Base-by-base conservation (phyloP, 2,797 vertebrate genomes). In the Chrosomus eos region DNA sequence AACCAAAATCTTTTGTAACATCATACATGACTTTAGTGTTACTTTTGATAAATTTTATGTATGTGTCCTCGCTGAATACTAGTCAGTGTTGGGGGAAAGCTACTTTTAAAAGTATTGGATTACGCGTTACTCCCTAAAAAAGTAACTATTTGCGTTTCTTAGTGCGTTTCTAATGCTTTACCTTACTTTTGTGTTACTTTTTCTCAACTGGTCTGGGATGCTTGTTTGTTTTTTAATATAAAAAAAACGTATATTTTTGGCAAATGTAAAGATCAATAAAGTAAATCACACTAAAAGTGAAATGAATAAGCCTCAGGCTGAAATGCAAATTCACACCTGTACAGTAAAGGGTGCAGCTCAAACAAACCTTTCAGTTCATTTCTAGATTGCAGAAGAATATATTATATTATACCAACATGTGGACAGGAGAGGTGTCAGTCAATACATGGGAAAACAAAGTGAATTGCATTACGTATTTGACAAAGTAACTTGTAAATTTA, bases 231-330 rank as follows among this genome's bases (percentile, higher is more conserved):
- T 23, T 55, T 55, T 23, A 55, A 53, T 21, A 21, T 21, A 1
- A n/a, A 58, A 23, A 23, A 55, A 55, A 9, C 0, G 0, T 23
- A 9, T 1, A 23, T 10, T 58, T 58, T 4, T 58, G 55, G 0
- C 55, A 58, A 58, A 58, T 58, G 55, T 58, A n/a, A n/a, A 58
- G 55, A 23, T 5, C 23, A 3, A 9, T 58, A n/a, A n/a, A n/a
- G n/a, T n/a, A n/a, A n/a, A n/a, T 58, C 55, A n/a, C 55, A 58
- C 55, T 23, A n/a, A n/a, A 13, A 58, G 53, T 58, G 8, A 58
- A 58, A n/a, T 58, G 53, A 58, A 9, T n/a, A n/a, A 55, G 8
- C 23, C 53, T n/a, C 53, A 58, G 53, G 3, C 23, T 58, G 3
- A n/a, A 58, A n/a, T 58, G 23, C 9, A 58, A 2, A 58, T 58